Evolutionary conservation across 2,797 vertebrate genomes (phyloP).

Genomic region (Moxostoma hubbsi): DNA sequence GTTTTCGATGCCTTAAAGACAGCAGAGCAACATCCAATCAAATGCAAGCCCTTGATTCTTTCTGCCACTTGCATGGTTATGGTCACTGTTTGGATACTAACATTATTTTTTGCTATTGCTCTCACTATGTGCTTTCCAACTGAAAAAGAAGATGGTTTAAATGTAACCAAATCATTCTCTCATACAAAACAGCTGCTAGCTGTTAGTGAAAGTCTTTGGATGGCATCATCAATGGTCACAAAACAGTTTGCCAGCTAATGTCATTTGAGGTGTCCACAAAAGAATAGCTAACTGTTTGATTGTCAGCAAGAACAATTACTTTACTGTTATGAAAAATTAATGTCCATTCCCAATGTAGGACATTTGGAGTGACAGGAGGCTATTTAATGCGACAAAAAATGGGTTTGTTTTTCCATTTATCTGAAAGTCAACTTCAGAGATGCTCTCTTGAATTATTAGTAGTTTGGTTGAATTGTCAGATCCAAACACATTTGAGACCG

Average conservation of each 20-base stretch:
- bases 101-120: constrained; percentile 72
- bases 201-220: constrained; percentile 69
- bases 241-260: constrained; percentile 73
- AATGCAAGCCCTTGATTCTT: constrained; percentile 66
- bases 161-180: constrained; percentile 61
- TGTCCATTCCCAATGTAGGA: constrained; percentile 75
- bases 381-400: constrained; percentile 65
- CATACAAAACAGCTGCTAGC: constrained; percentile 66
- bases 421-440: constrained; percentile 70
- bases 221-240: constrained; percentile 70
- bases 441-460: constrained; percentile 72
- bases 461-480: constrained; percentile 63
- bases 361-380: constrained; percentile 60
- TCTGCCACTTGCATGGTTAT: constrained; percentile 68
- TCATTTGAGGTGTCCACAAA: constrained; percentile 75
- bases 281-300: constrained; percentile 61
- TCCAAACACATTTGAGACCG: constrained; percentile 73
- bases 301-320: constrained; percentile 37
- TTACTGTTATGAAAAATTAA: constrained; percentile 25
- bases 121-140: constrained; percentile 68
- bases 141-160: constrained; percentile 66
- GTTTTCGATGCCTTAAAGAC: constrained; percentile 68
- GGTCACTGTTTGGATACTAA: constrained; percentile 65
- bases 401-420: constrained; percentile 61
- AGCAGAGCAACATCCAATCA: constrained; percentile 69